Conservation (phyloP, 1,140 invertebrate species). For the Tachypleus tridentatus region DNA sequence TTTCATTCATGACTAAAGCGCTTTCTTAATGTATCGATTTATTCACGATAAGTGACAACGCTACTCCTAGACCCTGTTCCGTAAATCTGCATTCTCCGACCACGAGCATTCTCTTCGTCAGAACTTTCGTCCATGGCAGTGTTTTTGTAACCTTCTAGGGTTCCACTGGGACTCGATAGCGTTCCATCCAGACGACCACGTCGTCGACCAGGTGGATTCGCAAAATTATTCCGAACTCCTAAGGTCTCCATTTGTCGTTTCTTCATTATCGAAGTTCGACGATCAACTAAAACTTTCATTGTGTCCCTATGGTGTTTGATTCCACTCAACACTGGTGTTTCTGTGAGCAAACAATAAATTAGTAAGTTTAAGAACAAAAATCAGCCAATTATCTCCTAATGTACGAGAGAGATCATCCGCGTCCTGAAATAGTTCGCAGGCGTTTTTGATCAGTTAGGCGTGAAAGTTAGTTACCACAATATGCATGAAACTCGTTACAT, state of each 20-base stretch:
- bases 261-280: conserved; percentile 69
- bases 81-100: conserved; percentile 8
- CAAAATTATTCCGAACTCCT: too few species aligned
- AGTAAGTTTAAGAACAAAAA: neutral
- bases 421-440: neutral
- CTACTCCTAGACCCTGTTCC: conserved; percentile 13
- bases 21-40: conserved; percentile 4
- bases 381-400: conserved; percentile 8
- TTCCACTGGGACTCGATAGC: conserved; percentile 6
- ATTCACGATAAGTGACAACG: conserved; percentile 9
- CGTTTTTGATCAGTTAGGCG: neutral
- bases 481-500: conserved; percentile 1
- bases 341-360: conserved; percentile 32
- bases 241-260: conserved; percentile 78
- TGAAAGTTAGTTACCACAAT: neutral
- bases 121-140: conserved; percentile 9
- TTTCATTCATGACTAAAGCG: conserved; percentile 15
- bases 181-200: too few species aligned
- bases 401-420: neutral
- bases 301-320: conserved; percentile 68
- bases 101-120: conserved; percentile 14
- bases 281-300: conserved; percentile 66
- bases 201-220: too few species aligned
- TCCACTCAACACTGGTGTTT: conserved; percentile 59
- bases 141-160: conserved; percentile 11